Evolutionary conservation across 2,797 vertebrate species (phyloP).

Genomic region (Ficedula albicollis): DNA sequence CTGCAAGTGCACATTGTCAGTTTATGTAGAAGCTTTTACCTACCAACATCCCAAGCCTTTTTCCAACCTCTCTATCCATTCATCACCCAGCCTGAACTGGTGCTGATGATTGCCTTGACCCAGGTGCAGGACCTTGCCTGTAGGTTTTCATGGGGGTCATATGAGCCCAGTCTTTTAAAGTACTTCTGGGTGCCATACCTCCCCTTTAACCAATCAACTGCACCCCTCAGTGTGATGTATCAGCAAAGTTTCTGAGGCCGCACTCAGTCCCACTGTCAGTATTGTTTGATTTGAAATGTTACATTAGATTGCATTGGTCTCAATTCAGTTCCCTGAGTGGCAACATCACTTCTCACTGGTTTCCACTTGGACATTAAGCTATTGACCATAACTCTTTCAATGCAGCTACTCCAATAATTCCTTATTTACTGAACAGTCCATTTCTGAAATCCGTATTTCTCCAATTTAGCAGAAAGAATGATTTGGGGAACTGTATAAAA

Average conservation of each 20-base stretch:
- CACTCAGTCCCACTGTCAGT: neutral
- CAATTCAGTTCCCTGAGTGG: neutral
- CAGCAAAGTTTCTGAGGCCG: neutral
- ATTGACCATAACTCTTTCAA: neutral
- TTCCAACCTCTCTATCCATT: neutral
- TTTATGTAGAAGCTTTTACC: neutral
- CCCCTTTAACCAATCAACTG: neutral
- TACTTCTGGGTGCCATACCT: neutral
- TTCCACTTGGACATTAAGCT: neutral
- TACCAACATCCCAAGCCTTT: neutral
- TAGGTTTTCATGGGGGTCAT: neutral
- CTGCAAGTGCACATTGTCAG: too few species aligned
- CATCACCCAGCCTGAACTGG: neutral
- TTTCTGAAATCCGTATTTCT: neutral
- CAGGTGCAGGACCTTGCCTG: neutral
- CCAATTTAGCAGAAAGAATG: neutral
- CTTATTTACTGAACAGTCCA: neutral
- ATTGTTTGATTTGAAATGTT: neutral
- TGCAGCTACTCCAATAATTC: fast-evolving
- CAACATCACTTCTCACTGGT: neutral
- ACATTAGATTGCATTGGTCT: too few species aligned
- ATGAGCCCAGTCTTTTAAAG: neutral
- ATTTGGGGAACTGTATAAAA: neutral
- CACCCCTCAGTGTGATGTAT: too few species aligned
- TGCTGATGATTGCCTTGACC: neutral